Evolutionary conservation across 1,140 invertebrate species (phyloP).

Genomic region (Tribolium castaneum): DNA sequence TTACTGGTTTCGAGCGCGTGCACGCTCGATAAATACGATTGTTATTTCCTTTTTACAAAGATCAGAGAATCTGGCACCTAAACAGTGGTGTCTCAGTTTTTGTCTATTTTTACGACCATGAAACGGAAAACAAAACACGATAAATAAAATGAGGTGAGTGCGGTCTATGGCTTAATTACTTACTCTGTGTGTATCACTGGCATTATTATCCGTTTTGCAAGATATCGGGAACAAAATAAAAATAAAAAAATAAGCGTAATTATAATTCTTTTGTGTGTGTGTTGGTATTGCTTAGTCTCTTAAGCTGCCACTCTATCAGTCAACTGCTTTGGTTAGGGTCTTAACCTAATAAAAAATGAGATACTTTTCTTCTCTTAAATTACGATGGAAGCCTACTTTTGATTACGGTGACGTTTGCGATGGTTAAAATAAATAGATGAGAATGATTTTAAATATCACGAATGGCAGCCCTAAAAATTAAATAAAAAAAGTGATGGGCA

Average conservation of each 20-base stretch:
- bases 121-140: background rate
- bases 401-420: constrained; percentile 39
- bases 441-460: constrained; percentile 35
- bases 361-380: constrained; percentile 19
- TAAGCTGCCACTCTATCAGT: constrained; percentile 48
- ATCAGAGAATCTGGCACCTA: constrained; percentile 50
- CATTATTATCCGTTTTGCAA: constrained; percentile 21
- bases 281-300: constrained; percentile 38
- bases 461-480: constrained; percentile 28
- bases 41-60: constrained; percentile 51
- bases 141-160: constrained; percentile 52
- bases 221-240: background rate
- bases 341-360: constrained; percentile 19
- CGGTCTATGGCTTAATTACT: constrained; percentile 49
- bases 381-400: constrained; percentile 39
- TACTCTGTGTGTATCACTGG: constrained; percentile 47
- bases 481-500: constrained; percentile 3
- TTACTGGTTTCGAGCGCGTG: constrained; percentile 8
- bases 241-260: constrained; percentile 43
- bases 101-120: constrained; percentile 11
- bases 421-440: constrained; percentile 39
- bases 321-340: constrained; percentile 33
- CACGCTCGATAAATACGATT: constrained; percentile 48
- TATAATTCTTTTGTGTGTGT: constrained; percentile 37
- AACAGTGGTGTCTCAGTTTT: constrained; percentile 51